Base-by-base conservation (phyloP, 2,113 vertebrate genomes). In the Columba janthina region DNA sequence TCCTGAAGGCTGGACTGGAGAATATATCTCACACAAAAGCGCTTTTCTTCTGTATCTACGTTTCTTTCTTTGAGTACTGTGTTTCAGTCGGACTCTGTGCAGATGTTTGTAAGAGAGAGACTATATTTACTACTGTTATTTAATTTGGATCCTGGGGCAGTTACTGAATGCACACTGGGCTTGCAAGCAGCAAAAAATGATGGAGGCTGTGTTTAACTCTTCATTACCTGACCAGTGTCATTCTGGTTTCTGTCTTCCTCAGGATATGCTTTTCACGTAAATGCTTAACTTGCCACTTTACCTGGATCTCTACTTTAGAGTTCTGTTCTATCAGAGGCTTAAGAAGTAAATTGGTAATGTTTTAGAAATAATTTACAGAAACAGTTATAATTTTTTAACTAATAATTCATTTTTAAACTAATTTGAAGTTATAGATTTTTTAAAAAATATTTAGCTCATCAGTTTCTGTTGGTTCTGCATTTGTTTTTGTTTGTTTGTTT, bases 61-160 rank as follows among this genome's bases (percentile, higher is more conserved):
- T 87, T 78, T 74, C 40, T 93, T 79, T 70, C 58, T 86, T 81
- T 85, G 44, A 64, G 65, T 38, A 10, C 70, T 69, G 31, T 85
- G 62, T 91, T 93, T 85, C 67, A 78, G 66, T 72, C n/a, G 32
- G 74, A 24, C 58, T 54, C 64, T 32, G 83, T 92, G 89, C 93
- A 94, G 94, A 93, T 97, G 86, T 92, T 84, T 81, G 7, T 86
- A 18, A 88, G 82, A 36, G 69, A 86, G 64, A 80, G 44, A 50
- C 61, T 66, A 2, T 75, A 32, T 93, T 90, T 93, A 81, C 88
- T 58, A 15, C 66, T 89, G 80, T 76, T 90, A 85, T 11, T 96
- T 94, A 86, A 93, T 96, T 93, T 92, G 66, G 18, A 3, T 93
- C 93, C 90, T 90, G 34, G 50, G 83, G 94, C 87, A 72, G 42